Conservation (phyloP, 2,113 vertebrate species). For the Petrocephalus zakoni region DNA sequence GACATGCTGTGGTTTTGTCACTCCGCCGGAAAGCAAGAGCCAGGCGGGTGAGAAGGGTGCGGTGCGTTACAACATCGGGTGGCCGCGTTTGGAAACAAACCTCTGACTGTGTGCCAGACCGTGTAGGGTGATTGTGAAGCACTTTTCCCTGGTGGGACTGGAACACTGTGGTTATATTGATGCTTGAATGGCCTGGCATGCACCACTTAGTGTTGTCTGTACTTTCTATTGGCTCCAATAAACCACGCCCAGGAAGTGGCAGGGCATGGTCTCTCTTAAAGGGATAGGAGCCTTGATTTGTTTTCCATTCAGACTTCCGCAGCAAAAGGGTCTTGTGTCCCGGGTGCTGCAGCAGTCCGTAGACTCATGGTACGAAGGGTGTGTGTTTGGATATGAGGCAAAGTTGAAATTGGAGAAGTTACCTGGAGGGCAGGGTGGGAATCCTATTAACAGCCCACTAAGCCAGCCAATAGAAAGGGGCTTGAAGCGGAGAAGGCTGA, state of each 20-base stretch:
- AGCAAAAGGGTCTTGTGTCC: neutral
- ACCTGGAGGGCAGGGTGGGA: constrained; percentile 26
- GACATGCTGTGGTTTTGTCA: neutral
- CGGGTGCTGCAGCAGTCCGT: neutral
- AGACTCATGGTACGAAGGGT: neutral
- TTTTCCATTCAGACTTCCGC: neutral
- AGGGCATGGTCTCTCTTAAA: neutral
- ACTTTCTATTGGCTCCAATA: neutral
- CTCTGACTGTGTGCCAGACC: neutral
- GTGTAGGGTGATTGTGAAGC: neutral
- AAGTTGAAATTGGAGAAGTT: constrained; percentile 15
- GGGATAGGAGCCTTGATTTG: neutral
- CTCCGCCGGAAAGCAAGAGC: neutral
- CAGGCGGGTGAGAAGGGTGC: neutral
- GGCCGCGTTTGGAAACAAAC: neutral
- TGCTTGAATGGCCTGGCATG: neutral
- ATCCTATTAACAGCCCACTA: constrained; percentile 25
- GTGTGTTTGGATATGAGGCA: neutral
- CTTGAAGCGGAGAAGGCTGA: constrained; percentile 34
- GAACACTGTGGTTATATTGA: neutral
- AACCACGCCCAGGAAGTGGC: neutral
- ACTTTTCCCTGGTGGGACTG: neutral
- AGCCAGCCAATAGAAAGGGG: constrained; percentile 41
- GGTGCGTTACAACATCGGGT: neutral
- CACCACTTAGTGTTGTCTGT: neutral